A percentile compares a stretch with the other conserved stretches of the same genome.
phyloP scores from a whole-genome alignment of 2,888 invertebrate species.

The Hermodice carunculata region DNA sequence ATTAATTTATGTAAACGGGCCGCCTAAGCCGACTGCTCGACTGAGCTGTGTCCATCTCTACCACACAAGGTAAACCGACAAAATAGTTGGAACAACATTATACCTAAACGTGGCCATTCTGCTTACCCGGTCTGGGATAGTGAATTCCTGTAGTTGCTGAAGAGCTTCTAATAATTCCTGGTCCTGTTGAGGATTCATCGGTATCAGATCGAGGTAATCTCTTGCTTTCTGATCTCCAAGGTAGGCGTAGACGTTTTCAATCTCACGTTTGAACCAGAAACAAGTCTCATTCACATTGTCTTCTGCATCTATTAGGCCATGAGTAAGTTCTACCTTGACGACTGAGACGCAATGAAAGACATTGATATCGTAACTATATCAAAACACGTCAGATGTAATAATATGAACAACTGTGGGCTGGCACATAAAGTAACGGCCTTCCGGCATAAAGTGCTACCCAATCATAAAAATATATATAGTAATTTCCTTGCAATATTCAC shows the following conservation, averaged over 20 bases:
- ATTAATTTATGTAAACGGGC: no score
- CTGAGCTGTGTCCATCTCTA: neutral
- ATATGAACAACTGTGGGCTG: no score
- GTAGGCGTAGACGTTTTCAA: conserved; percentile 44
- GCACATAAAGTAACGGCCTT: no score
- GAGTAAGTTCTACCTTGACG: conserved; percentile 51
- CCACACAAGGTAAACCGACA: neutral
- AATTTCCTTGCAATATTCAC: no score
- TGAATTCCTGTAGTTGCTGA: conserved; percentile 12
- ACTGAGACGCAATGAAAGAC: no score
- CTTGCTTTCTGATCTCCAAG: conserved; percentile 44
- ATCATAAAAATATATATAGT: no score
- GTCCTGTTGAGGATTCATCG: conserved; percentile 26
- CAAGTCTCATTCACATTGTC: conserved; percentile 37
- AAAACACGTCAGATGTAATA: no score
- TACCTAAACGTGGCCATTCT: no score
- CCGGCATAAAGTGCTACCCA: no score
- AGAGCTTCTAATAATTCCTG: conserved; percentile 23
- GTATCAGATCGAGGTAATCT: conserved; percentile 50
- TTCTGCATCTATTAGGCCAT: conserved; percentile 42
- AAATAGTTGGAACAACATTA: no score
- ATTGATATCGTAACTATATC: no score
- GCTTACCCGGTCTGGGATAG: neutral
- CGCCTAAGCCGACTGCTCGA: neutral
- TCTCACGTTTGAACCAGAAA: conserved; percentile 48